Percentiles rank a stretch among this genome's conserved stretches.
These are phyloP conservation scores for Agrochola macilenta DNA, from an alignment of 2,888 invertebrate genomes.

Conservation along the genomic window DNA sequence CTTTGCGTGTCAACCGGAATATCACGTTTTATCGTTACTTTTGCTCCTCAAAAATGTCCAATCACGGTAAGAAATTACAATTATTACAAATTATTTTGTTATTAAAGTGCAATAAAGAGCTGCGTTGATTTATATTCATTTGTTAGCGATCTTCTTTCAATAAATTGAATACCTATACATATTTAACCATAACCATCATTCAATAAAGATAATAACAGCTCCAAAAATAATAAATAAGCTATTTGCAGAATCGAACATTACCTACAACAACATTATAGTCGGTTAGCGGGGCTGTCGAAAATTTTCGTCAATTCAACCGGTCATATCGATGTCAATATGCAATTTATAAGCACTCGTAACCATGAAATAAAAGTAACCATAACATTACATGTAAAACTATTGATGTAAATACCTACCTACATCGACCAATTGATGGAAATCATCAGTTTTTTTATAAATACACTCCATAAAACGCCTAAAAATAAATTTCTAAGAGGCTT, in stretches of 20 bases:
- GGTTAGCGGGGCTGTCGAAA: not conserved
- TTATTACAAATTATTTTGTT: not conserved
- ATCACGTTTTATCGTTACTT: not conserved
- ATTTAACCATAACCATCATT: not conserved
- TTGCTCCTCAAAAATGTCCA: constrained; percentile 36
- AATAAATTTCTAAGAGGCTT: not conserved
- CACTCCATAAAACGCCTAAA: not conserved
- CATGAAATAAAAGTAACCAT: not conserved
- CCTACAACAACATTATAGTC: not conserved
- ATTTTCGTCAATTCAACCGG: not conserved
- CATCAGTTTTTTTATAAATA: not conserved
- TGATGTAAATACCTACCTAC: no score
- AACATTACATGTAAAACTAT: no score
- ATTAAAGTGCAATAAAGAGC: not conserved
- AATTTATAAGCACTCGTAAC: not conserved
- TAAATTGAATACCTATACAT: not conserved
- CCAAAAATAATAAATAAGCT: not conserved
- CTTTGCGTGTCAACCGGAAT: constrained; percentile 13
- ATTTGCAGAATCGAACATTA: not conserved
- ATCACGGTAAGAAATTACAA: constrained; percentile 40
- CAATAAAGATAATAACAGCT: not conserved
- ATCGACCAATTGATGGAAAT: not conserved
- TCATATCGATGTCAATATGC: no score
- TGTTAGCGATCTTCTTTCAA: not conserved
- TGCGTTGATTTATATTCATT: not conserved